Conservation (phyloP, 2,888 invertebrate genomes). For the Noctua pronuba region DNA sequence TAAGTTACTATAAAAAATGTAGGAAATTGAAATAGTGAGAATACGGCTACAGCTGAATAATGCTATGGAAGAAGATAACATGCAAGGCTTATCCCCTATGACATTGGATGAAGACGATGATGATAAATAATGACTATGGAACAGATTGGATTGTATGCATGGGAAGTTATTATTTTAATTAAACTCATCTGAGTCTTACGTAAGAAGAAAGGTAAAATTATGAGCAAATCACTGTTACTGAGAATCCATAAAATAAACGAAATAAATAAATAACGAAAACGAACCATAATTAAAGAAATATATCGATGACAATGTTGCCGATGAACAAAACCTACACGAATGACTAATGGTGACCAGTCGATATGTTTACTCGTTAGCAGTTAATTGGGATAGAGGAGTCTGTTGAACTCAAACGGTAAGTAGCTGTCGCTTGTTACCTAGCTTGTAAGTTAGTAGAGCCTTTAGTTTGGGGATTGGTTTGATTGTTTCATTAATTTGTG, state of each 20-base stretch:
- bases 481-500: not conserved
- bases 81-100: not conserved
- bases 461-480: conserved; percentile 15
- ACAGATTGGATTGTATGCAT: not conserved
- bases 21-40: not conserved
- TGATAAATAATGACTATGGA: not conserved
- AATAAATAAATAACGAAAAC: conserved; percentile 10
- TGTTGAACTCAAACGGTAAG: conserved; percentile 66
- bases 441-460: conserved; percentile 17
- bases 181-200: not conserved
- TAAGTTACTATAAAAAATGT: not conserved
- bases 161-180: not conserved
- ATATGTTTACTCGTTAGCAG: conserved; percentile 71
- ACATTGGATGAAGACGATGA: not conserved
- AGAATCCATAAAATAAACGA: conserved; percentile 11
- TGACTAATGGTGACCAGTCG: conserved; percentile 71
- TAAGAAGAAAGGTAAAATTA: not conserved
- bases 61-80: not conserved
- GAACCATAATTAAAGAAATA: conserved; percentile 34
- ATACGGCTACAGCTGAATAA: not conserved
- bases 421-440: conserved; percentile 40
- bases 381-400: conserved; percentile 70
- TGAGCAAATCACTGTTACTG: not conserved
- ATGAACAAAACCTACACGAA: conserved; percentile 68
- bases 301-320: conserved; percentile 50